Conservation (phyloP, 2,113 vertebrate species). For the Neolamprologus devosi region DNA sequence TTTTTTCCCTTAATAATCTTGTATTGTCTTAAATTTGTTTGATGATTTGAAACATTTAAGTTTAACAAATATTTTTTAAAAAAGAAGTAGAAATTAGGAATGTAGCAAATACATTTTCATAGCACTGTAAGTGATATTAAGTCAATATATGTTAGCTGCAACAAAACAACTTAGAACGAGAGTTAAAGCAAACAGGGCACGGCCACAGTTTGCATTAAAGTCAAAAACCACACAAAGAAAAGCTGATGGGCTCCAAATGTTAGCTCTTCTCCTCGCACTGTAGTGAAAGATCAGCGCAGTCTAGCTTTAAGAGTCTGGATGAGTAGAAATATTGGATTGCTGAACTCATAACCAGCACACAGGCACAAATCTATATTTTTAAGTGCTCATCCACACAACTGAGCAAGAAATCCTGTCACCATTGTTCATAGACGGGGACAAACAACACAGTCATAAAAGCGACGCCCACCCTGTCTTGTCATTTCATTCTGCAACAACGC, state of each 20-base stretch:
- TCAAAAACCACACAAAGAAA: not conserved
- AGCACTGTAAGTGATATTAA: not conserved
- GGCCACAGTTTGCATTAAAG: not conserved
- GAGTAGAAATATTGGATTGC: not conserved
- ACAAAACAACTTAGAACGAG: not conserved
- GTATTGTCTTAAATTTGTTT: not conserved
- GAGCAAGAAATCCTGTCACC: not conserved
- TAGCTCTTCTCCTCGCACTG: not conserved
- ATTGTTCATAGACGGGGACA: not conserved
- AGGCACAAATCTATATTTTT: not conserved
- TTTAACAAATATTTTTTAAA: accelerated
- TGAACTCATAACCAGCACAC: not conserved
- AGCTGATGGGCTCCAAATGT: not conserved
- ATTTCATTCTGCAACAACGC: not conserved
- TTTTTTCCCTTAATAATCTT: not conserved
- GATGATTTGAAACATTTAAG: not conserved
- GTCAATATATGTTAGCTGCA: not conserved
- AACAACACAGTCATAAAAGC: not conserved
- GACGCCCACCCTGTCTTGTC: not conserved
- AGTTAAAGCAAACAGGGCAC: not conserved
- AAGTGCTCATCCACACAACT: not conserved
- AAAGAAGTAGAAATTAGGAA: not conserved
- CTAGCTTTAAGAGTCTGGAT: not conserved
- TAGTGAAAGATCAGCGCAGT: not conserved
- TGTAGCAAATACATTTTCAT: not conserved